These are phyloP conservation scores for Ciconia maguari DNA, from an alignment of 2,113 vertebrate genomes.

Conservation along the genomic window DNA sequence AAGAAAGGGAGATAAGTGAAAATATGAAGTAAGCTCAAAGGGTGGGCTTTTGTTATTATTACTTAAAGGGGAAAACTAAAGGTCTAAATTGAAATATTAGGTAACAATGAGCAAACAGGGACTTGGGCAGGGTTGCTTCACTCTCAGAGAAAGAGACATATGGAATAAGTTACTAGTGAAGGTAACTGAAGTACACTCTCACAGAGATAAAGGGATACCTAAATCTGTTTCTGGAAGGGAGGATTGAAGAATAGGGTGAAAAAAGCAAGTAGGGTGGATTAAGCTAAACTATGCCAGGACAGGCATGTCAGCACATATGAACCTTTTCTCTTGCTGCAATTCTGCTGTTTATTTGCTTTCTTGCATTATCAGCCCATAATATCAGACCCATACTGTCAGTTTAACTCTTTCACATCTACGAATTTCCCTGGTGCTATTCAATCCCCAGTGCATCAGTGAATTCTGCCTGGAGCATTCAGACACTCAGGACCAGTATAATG, in stretches of 20 bases:
- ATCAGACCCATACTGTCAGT: not conserved
- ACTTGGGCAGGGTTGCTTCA: not conserved
- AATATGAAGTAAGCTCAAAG: slow-evolving; percentile 8
- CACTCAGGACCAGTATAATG: not conserved
- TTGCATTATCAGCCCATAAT: not conserved
- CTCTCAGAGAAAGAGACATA: slow-evolving; percentile 11
- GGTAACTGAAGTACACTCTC: slow-evolving; percentile 25
- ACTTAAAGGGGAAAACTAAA: slow-evolving; percentile 7
- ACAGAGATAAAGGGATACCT: slow-evolving; percentile 41
- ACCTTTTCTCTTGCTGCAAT: not conserved
- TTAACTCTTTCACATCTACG: not conserved
- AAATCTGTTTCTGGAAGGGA: slow-evolving; percentile 32
- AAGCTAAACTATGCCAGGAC: not conserved
- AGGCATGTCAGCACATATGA: not conserved
- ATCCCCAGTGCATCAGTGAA: not conserved
- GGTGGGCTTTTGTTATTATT: slow-evolving; percentile 17
- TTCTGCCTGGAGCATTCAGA: not conserved
- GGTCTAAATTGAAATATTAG: slow-evolving; percentile 49
- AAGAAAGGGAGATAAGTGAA: not conserved
- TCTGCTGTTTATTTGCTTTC: not conserved
- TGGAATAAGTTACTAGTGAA: slow-evolving; percentile 52
- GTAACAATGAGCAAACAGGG: slow-evolving; percentile 26
- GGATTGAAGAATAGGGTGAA: slow-evolving; percentile 49
- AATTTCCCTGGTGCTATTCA: not conserved
- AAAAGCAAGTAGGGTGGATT: slow-evolving; percentile 24